A percentile compares a stretch with the other conserved stretches of the same genome.
Conservation (phyloP, 2,888 invertebrate species). For the Chaitophorus viminalis region DNA sequence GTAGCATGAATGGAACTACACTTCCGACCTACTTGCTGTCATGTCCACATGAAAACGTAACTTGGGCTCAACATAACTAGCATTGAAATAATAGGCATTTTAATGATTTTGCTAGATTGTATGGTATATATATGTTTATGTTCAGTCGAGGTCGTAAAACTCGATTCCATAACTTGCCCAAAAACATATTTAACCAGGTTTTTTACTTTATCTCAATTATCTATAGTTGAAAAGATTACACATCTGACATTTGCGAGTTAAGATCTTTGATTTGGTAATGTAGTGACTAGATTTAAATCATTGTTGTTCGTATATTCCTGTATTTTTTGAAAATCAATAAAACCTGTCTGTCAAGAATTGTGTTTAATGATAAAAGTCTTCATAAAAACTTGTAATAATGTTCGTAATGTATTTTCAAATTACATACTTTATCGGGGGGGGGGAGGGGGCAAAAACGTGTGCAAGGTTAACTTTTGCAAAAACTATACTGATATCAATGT, state of each 20-base stretch:
- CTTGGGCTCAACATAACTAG: not conserved
- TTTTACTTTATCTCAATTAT: not conserved
- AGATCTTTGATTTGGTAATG: not conserved
- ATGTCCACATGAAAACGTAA: not conserved
- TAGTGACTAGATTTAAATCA: not conserved
- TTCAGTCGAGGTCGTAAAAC: constrained; percentile 40
- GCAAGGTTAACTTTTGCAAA: constrained; percentile 30
- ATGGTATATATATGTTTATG: constrained; percentile 14
- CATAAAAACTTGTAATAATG: not conserved
- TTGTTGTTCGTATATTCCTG: not conserved
- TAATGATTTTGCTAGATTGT: not conserved
- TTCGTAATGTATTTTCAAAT: not conserved
- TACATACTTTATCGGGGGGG: not conserved
- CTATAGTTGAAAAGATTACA: not conserved
- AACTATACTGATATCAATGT: constrained; percentile 14
- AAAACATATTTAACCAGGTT: constrained; percentile 22
- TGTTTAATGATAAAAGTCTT: not conserved
- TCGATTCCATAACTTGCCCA: constrained; percentile 33
- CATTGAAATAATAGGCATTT: constrained; percentile 3
- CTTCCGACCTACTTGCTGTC: constrained; percentile 9
- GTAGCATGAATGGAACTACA: not conserved
- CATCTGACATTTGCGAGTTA: not conserved
- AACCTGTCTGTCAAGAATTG: not conserved
- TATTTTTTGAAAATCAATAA: not conserved
- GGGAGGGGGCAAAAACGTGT: constrained; percentile 37